phyloP scores from a whole-genome alignment of 2,888 invertebrate species.

The Sarcophaga subvicina region DNA sequence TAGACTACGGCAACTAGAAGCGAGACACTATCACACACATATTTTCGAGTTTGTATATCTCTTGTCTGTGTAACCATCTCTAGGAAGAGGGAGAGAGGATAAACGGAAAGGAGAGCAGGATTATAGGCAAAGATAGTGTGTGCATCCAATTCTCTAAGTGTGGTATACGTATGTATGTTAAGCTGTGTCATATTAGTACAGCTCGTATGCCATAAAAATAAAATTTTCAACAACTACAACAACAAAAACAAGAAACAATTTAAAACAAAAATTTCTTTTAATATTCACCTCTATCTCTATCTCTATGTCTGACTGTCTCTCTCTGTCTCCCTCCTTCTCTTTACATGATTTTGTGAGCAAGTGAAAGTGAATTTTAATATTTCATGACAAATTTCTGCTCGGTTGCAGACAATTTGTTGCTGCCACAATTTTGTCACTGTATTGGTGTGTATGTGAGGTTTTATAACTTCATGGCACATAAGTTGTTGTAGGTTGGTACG shows the following conservation, averaged over 20 bases:
- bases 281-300: background rate
- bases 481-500: constrained; percentile 13
- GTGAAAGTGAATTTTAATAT: constrained; percentile 71
- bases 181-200: too few species aligned
- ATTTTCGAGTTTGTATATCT: too few species aligned
- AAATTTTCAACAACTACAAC: background rate
- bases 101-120: too few species aligned
- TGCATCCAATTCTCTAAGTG: too few species aligned
- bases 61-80: too few species aligned
- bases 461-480: constrained; percentile 39
- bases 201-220: too few species aligned
- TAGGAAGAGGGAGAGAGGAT: too few species aligned
- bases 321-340: background rate
- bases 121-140: too few species aligned
- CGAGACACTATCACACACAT: too few species aligned
- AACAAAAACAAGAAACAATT: background rate
- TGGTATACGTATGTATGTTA: too few species aligned
- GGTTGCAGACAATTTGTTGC: constrained; percentile 67
- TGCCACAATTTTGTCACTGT: constrained; percentile 29
- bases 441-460: background rate
- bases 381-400: constrained; percentile 69
- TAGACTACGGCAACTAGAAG: too few species aligned
- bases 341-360: constrained; percentile 26
- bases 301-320: background rate
- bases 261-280: background rate